phyloP scores from a whole-genome alignment of 2,888 invertebrate species.

The Pasiphila rectangulata region DNA sequence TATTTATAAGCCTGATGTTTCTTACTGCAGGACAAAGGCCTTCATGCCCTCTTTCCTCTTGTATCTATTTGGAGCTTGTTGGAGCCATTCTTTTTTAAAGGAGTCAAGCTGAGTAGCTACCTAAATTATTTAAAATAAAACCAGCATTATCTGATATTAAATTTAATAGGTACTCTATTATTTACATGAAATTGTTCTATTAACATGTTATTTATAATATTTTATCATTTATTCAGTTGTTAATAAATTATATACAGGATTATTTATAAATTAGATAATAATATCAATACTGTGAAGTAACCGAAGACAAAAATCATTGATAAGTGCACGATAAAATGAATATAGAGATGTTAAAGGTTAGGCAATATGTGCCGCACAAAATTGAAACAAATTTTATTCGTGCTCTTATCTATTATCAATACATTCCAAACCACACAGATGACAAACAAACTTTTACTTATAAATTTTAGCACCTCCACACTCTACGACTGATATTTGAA shows the following conservation, averaged over 20 bases:
- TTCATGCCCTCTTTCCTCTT: too few species aligned
- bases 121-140: slow-evolving; percentile 49
- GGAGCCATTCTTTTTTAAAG: too few species aligned
- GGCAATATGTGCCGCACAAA: not conserved
- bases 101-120: too few species aligned
- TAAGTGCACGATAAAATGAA: slow-evolving; percentile 40
- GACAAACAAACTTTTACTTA: slow-evolving; percentile 51
- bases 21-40: too few species aligned
- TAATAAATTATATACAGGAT: slow-evolving; percentile 80
- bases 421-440: slow-evolving; percentile 54
- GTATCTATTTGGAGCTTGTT: too few species aligned
- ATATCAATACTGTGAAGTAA: slow-evolving; percentile 78
- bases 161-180: slow-evolving; percentile 81
- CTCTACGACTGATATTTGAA: slow-evolving; percentile 56
- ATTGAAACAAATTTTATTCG: slow-evolving; percentile 26
- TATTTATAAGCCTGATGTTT: too few species aligned
- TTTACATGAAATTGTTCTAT: slow-evolving; percentile 81
- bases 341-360: slow-evolving; percentile 14
- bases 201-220: slow-evolving; percentile 80
- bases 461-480: slow-evolving; percentile 74
- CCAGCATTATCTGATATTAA: slow-evolving; percentile 75
- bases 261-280: slow-evolving; percentile 77
- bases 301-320: slow-evolving; percentile 53
- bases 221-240: slow-evolving; percentile 73
- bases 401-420: slow-evolving; percentile 46